These are phyloP conservation scores for Pseudomyrmex gracilis DNA, from an alignment of 1,140 invertebrate species.

Conservation along the genomic window DNA sequence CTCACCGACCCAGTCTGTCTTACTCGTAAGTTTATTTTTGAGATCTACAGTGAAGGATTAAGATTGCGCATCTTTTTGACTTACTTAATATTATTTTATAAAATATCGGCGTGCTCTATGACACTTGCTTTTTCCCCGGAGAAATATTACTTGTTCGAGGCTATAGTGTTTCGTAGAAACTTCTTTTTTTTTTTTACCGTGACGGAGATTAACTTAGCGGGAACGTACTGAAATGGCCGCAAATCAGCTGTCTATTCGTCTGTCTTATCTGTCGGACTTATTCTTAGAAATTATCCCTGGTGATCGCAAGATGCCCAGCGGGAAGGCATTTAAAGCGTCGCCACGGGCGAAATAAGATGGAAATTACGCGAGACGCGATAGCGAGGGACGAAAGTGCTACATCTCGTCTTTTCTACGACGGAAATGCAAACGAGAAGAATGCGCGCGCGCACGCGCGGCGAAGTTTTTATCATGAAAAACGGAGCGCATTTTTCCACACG, in stretches of 20 bases:
- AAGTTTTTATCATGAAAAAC: constrained; percentile 18
- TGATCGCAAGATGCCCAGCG: background rate
- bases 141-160: background rate
- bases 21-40: too few relatives aligned
- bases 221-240: constrained; percentile 8
- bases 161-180: background rate
- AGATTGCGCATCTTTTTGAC: too few relatives aligned
- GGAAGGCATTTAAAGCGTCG: constrained; percentile 16
- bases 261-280: constrained; percentile 44
- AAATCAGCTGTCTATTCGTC: constrained; percentile 42
- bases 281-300: background rate
- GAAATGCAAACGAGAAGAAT: constrained; percentile 5
- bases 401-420: background rate
- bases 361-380: constrained; percentile 23
- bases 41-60: too few relatives aligned
- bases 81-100: constrained; percentile 15
- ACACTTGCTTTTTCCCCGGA: too few relatives aligned
- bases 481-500: background rate
- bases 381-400: constrained; percentile 30
- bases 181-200: background rate
- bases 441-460: background rate
- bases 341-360: constrained; percentile 36
- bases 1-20: too few relatives aligned
- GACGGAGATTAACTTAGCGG: constrained; percentile 32
- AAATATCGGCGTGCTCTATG: background rate